A percentile compares a stretch with the other conserved stretches of the same genome.
Conservation (phyloP, 2,113 vertebrate species). For the Indicator maculatus region DNA sequence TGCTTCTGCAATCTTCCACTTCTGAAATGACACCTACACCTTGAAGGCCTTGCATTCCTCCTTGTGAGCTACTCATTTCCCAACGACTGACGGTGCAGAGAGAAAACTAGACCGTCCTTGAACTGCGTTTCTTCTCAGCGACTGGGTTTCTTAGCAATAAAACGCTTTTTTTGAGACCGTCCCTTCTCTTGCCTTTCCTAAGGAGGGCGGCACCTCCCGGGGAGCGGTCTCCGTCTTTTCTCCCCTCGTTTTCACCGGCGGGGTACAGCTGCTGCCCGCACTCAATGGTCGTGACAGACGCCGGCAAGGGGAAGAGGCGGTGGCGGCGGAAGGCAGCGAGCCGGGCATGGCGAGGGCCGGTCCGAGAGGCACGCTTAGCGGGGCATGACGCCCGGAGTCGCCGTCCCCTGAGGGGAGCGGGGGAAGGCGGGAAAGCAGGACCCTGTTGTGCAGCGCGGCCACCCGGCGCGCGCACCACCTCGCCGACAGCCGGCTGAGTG, state of each 20-base stretch:
- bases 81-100: not conserved
- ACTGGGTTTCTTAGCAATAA: not conserved
- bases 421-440: not conserved
- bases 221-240: too few species aligned
- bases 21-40: not conserved
- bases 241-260: not conserved
- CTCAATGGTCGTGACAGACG: not conserved
- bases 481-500: too few species aligned
- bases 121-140: rapidly evolving
- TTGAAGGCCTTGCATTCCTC: not conserved
- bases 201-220: not conserved
- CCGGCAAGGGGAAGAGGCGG: not conserved
- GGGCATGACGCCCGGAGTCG: not conserved
- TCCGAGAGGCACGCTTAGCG: not conserved
- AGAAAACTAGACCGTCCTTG: not conserved
- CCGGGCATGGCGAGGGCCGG: not conserved
- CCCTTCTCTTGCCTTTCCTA: not conserved
- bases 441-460: too few species aligned
- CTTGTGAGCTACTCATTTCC: not conserved
- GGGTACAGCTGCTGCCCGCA: too few species aligned
- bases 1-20: not conserved
- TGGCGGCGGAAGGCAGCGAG: too few species aligned
- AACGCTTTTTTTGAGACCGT: not conserved
- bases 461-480: too few species aligned
- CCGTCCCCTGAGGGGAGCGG: not conserved